These are phyloP conservation scores for Actinia tenebrosa DNA, from an alignment of 64 coral and sea anemone genomes.

Conservation along the genomic window DNA sequence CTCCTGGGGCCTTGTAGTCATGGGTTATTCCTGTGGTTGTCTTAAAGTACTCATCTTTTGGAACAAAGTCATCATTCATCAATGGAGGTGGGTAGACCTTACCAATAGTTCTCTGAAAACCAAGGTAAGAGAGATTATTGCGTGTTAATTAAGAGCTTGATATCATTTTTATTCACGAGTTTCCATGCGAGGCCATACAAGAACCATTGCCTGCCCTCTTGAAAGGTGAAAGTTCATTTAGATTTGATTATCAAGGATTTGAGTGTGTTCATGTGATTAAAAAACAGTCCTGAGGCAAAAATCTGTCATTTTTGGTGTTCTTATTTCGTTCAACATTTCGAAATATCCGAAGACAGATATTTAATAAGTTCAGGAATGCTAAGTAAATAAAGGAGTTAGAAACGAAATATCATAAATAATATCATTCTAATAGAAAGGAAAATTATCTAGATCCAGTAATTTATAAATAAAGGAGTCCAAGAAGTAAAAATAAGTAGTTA, in stretches of 20 bases:
- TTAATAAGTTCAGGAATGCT: not conserved
- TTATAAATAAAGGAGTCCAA: not conserved
- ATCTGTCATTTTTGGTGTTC: not conserved
- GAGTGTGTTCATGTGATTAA: not conserved
- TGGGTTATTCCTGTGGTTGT: conserved; percentile 90
- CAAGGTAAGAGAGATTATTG: no score
- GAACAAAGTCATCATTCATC: conserved; percentile 58
- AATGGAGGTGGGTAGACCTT: conserved; percentile 76
- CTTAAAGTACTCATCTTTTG: conserved; percentile 59
- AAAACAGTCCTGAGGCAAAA: not conserved
- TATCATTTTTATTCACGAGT: no score
- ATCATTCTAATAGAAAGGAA: not conserved
- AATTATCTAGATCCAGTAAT: not conserved
- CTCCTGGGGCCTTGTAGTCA: conserved; percentile 80
- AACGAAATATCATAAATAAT: not conserved
- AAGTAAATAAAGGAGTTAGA: not conserved
- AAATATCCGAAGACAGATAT: not conserved
- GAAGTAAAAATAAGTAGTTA: not conserved
- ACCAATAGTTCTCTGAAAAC: conserved; percentile 66
- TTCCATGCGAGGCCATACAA: no score
- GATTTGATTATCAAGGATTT: no score
- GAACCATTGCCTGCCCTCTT: no score
- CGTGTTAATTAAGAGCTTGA: no score
- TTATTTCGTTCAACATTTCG: not conserved
- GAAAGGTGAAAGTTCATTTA: not conserved